A percentile compares a stretch with the other conserved stretches of the same genome.
Evolutionary conservation across 2,113 vertebrate genomes (phyloP).

Genomic region (Cariama cristata): DNA sequence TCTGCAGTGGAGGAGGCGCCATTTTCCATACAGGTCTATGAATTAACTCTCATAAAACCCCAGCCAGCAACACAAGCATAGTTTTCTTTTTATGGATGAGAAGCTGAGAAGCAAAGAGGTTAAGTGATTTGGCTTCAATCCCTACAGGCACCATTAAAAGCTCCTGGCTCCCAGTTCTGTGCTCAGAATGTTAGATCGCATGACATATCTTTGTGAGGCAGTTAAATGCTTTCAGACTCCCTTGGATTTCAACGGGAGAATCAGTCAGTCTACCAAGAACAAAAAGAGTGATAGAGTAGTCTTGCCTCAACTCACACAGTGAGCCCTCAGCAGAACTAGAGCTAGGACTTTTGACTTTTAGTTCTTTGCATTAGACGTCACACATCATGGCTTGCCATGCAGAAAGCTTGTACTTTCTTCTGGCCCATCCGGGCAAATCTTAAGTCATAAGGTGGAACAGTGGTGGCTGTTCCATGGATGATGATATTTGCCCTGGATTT

Average conservation of each 20-base stretch:
- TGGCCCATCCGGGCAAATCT: neutral
- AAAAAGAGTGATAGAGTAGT: neutral
- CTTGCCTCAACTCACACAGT: neutral
- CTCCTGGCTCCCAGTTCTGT: constrained; percentile 68
- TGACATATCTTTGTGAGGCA: constrained; percentile 66
- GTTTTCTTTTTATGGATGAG: constrained; percentile 72
- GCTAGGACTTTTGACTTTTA: neutral
- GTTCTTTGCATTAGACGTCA: neutral
- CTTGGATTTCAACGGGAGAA: constrained; percentile 24
- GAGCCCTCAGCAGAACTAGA: neutral
- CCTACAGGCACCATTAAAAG: constrained; percentile 69
- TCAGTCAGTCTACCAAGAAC: neutral
- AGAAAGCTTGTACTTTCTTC: neutral
- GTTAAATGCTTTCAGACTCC: constrained; percentile 64
- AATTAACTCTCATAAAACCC: constrained; percentile 66
- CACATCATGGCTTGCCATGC: fast-evolving
- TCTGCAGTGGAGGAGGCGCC: constrained; percentile 5
- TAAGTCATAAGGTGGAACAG: neutral
- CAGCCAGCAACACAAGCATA: constrained; percentile 48
- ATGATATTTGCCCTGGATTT: neutral
- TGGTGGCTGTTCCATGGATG: neutral
- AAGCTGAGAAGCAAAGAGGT: constrained; percentile 72
- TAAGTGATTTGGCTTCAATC: constrained; percentile 69
- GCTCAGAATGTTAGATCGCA: constrained; percentile 68
- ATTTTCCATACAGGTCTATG: constrained; percentile 61